Base-by-base conservation (phyloP, 2,113 vertebrate species). In the Pangasianodon gigas region DNA sequence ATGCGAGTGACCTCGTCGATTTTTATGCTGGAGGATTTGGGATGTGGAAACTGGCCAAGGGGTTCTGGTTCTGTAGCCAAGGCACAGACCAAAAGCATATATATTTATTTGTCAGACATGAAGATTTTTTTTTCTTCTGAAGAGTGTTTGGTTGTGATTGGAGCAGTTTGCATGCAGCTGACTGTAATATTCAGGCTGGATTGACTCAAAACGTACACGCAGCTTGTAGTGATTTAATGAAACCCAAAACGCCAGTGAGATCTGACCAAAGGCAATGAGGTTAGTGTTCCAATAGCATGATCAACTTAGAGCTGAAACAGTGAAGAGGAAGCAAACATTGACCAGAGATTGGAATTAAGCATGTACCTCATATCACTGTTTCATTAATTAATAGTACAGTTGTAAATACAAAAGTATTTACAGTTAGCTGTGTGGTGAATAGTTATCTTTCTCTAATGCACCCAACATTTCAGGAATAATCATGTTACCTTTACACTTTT, bases 91-190 rank as follows among this genome's bases (percentile, higher is more conserved):
- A 32, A 65, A 65, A 51, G 5, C 58, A 16, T 10, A 29, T 87
- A 60, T 87, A 41, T 87, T 48, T 41, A 8, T 80, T 48, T 26
- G 0, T 86, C 67, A 74, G 51, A 54, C 4, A 8, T 52, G n/a
- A 21, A 26, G 6, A 8, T 6, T 69, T 51, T 54, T 52, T 19
- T n/a, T 21, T 14, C 14, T n/a, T 24, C 41, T 0, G 1, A 62
- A 48, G 16, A 24, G 29, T 32, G 32, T 77, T 85, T 67, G 41
- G 41, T 80, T 65, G 54, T 69, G 46, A 52, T 41, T 69, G 41
- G 44, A 82, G 46, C 9, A 6, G 11, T 74, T 92, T 92, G 75
- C 67, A 93, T 93, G 41, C 48, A 10, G 82, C 92, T 92, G 93
- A 82, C 89, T 84, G 88, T 8, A 32, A 88, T n/a, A 32, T 26